Evolutionary conservation across 2,797 vertebrate species (phyloP).

Genomic region (Pseudochaenichthys georgianus): DNA sequence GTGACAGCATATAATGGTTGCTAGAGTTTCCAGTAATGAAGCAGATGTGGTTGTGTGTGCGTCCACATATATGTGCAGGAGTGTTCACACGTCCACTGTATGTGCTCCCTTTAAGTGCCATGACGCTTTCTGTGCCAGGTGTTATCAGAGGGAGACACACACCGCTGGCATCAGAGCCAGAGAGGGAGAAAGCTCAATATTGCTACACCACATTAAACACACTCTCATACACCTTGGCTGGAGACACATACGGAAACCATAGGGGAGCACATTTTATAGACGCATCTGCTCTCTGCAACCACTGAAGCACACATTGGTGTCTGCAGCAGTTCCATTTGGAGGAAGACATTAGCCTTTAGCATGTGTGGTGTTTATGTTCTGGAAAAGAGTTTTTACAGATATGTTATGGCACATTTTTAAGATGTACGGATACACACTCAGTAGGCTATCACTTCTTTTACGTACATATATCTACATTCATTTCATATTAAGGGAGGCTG

Average conservation of each 20-base stretch:
- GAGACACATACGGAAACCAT: constrained; percentile 58
- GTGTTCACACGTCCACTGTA: constrained; percentile 18
- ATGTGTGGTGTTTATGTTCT: constrained; percentile 45
- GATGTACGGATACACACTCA: not conserved
- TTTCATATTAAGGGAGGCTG: not conserved
- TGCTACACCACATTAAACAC: constrained; percentile 81
- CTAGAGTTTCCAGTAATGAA: constrained; percentile 50
- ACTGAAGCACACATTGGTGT: constrained; percentile 55
- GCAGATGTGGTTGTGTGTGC: constrained; percentile 41
- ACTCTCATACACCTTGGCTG: constrained; percentile 60
- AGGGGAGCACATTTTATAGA: constrained; percentile 73
- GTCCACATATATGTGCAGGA: not conserved
- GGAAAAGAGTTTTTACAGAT: constrained; percentile 28
- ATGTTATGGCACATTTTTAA: constrained; percentile 18
- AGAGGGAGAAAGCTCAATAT: constrained; percentile 53
- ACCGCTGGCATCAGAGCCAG: constrained; percentile 49
- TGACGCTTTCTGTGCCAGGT: constrained; percentile 61
- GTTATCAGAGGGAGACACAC: constrained; percentile 60
- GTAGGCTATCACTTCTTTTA: not conserved
- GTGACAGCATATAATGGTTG: constrained; percentile 50
- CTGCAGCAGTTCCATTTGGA: constrained; percentile 40
- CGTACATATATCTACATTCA: constrained; percentile 1
- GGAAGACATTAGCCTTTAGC: constrained; percentile 62
- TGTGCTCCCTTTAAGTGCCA: constrained; percentile 59
- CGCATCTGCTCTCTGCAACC: constrained; percentile 73